A percentile compares a stretch with the other conserved stretches of the same genome.
Evolutionary conservation across 2,113 vertebrate genomes (phyloP).

Genomic region (Pygoscelis adeliae): DNA sequence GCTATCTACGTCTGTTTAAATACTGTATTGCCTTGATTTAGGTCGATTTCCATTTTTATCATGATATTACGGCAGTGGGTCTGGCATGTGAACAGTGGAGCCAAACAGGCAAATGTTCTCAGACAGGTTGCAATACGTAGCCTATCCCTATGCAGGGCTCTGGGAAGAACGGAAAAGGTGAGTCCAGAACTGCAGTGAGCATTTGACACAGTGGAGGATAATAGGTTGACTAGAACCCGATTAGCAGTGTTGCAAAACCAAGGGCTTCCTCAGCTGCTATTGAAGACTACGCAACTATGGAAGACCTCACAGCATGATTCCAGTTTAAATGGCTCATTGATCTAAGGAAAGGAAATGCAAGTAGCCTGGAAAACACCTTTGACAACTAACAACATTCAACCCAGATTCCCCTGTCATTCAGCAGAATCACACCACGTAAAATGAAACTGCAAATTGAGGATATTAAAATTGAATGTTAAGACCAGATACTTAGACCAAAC

Average conservation of each 20-base stretch:
- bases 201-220: background rate
- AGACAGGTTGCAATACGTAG: background rate
- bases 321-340: background rate
- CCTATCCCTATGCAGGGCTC: background rate
- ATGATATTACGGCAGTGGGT: background rate
- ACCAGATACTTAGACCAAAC: background rate
- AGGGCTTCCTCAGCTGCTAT: background rate
- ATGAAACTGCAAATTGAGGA: background rate
- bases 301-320: background rate
- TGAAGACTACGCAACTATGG: background rate
- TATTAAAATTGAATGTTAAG: background rate
- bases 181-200: background rate
- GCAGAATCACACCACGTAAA: background rate
- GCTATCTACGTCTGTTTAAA: background rate
- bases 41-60: background rate
- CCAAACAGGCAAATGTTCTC: background rate
- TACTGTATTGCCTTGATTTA: background rate
- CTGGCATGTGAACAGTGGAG: background rate
- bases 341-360: background rate
- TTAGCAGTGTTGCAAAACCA: background rate
- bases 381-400: background rate
- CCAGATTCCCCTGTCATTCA: background rate
- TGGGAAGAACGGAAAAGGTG: background rate
- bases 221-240: accelerated
- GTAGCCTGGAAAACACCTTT: background rate